These are phyloP conservation scores for Petaurus breviceps DNA, from an alignment of 2,113 vertebrate species.

Conservation along the genomic window DNA sequence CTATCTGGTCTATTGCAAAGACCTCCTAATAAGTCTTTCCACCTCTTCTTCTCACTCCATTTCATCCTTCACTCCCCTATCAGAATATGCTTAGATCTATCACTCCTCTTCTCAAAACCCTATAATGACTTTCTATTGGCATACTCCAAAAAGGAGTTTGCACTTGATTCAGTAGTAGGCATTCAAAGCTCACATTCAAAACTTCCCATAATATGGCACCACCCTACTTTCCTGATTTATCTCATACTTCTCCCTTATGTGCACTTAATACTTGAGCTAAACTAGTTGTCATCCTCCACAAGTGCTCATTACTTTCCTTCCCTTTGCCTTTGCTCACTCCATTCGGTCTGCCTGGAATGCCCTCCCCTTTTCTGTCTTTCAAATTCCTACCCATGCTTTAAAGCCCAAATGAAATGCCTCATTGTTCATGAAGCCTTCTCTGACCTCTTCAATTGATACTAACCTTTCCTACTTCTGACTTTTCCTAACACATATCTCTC, in stretches of 20 bases:
- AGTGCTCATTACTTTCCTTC: not conserved
- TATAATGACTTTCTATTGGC: not conserved
- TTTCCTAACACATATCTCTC: not conserved
- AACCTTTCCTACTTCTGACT: not conserved
- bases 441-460: not conserved
- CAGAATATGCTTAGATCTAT: not conserved
- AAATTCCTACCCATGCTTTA: not conserved
- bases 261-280: not conserved
- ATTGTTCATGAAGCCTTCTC: not conserved
- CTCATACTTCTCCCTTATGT: not conserved
- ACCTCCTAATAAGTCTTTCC: not conserved
- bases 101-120: not conserved
- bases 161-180: not conserved
- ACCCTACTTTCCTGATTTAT: not conserved
- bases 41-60: not conserved
- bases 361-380: not conserved
- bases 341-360: not conserved
- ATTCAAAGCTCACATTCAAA: not conserved
- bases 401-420: not conserved
- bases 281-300: not conserved
- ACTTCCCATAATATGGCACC: not conserved
- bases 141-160: not conserved
- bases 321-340: not conserved
- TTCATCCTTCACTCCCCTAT: not conserved
- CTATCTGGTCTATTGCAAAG: not conserved